phyloP scores from a whole-genome alignment of 2,797 vertebrate species.

The Spinibarbus caldwelli region DNA sequence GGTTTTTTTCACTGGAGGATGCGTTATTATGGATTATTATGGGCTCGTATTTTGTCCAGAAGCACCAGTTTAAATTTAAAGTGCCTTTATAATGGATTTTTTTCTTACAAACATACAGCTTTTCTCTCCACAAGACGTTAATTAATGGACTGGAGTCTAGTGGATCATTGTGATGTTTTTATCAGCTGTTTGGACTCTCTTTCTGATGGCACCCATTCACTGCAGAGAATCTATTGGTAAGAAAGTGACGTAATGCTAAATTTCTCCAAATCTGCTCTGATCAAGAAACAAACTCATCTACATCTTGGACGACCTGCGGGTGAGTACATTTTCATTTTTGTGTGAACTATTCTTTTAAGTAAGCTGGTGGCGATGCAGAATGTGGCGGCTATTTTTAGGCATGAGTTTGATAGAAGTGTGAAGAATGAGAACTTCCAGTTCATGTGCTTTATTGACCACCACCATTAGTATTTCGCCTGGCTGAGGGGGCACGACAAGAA shows the following conservation, averaged over 20 bases:
- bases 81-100: background rate
- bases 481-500: constrained; percentile 77
- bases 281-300: background rate
- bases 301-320: background rate
- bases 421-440: constrained; percentile 76
- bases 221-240: no score
- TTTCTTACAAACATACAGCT: background rate
- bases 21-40: background rate
- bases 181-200: background rate
- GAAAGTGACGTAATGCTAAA: background rate
- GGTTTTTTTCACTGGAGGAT: background rate
- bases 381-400: constrained; percentile 74
- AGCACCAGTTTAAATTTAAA: background rate
- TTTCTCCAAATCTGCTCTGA: background rate
- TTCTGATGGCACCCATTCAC: background rate
- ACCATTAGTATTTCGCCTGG: constrained; percentile 80
- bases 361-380: constrained; percentile 60
- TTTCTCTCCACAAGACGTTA: background rate
- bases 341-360: constrained; percentile 21
- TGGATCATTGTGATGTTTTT: background rate
- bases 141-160: background rate
- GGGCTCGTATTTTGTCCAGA: background rate
- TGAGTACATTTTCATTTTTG: background rate
- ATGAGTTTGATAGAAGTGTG: constrained; percentile 65
- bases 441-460: constrained; percentile 80